phyloP scores from a whole-genome alignment of 1,140 invertebrate species.

The Drosophila ogumai region DNA sequence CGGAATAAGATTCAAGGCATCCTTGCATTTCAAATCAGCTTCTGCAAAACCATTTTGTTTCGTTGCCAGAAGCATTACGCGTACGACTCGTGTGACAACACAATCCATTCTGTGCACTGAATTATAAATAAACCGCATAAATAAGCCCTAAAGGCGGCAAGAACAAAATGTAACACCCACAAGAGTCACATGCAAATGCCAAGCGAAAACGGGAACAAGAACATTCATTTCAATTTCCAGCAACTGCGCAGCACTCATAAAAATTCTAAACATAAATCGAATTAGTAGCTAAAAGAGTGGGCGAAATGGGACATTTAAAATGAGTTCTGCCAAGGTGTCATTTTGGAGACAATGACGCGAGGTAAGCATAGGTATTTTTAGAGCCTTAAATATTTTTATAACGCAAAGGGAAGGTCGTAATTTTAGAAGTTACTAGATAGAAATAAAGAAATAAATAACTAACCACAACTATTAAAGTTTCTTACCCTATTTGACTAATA shows the following conservation, averaged over 20 bases:
- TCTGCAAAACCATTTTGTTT: conserved; percentile 6
- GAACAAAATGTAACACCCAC: conserved; percentile 17
- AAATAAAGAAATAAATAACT: too few species aligned
- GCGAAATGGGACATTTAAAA: conserved; percentile 16
- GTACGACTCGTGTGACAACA: conserved; percentile 22
- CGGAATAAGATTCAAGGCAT: conserved; percentile 3
- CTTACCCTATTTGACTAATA: background rate
- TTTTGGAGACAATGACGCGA: background rate
- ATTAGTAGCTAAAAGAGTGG: conserved; percentile 46
- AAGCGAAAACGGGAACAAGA: conserved; percentile 1
- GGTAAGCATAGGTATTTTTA: background rate
- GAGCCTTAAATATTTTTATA: background rate
- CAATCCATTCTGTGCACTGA: conserved; percentile 69
- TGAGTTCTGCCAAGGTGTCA: conserved; percentile 5
- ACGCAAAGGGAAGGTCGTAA: background rate
- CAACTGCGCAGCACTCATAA: conserved; percentile 38
- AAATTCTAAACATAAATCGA: conserved; percentile 70
- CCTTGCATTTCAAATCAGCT: conserved; percentile 56
- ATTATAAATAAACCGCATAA: conserved; percentile 72
- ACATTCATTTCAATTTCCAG: conserved; percentile 65
- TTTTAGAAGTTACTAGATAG: too few species aligned
- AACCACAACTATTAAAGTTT: background rate
- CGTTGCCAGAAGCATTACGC: conserved; percentile 7
- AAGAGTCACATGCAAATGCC: conserved; percentile 27
- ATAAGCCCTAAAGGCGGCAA: conserved; percentile 55